Evolutionary conservation across 2,113 vertebrate species (phyloP).

Genomic region (Periophthalmodon schlosseri): DNA sequence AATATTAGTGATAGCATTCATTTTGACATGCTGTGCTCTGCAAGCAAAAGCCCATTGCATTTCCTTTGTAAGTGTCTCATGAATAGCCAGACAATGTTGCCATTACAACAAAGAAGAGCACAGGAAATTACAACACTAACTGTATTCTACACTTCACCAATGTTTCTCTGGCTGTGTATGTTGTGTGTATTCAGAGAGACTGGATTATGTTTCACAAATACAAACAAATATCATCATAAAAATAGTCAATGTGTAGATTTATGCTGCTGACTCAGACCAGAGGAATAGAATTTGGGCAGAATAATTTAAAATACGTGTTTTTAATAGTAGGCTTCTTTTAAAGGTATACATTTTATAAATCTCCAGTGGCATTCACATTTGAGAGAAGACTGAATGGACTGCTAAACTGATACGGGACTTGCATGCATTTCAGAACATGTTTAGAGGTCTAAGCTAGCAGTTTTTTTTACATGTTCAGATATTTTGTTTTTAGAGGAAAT

Average conservation of each 20-base stretch:
- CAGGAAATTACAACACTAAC: background rate
- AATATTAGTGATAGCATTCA: background rate
- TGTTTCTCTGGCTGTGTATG: slow-evolving; percentile 27
- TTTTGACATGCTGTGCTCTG: background rate
- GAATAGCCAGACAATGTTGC: background rate
- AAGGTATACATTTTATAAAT: too few species aligned
- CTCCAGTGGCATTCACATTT: too few species aligned
- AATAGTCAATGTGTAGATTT: slow-evolving; percentile 49
- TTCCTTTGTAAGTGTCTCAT: background rate
- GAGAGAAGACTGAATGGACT: too few species aligned
- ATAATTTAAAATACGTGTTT: background rate
- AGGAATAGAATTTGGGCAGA: slow-evolving; percentile 12
- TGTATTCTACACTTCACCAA: background rate
- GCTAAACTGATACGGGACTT: too few species aligned
- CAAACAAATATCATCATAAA: slow-evolving; percentile 50
- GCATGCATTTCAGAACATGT: too few species aligned
- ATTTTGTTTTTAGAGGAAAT: too few species aligned
- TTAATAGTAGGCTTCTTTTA: too few species aligned
- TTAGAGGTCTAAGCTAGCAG: too few species aligned
- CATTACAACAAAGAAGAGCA: background rate
- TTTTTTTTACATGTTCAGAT: too few species aligned
- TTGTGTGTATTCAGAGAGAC: slow-evolving; percentile 53
- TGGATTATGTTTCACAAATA: slow-evolving; percentile 60
- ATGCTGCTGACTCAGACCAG: slow-evolving; percentile 42
- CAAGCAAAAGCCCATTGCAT: background rate